Evolutionary conservation across 1,140 invertebrate species (phyloP).

Genomic region (Scaptomyza graminum): DNA sequence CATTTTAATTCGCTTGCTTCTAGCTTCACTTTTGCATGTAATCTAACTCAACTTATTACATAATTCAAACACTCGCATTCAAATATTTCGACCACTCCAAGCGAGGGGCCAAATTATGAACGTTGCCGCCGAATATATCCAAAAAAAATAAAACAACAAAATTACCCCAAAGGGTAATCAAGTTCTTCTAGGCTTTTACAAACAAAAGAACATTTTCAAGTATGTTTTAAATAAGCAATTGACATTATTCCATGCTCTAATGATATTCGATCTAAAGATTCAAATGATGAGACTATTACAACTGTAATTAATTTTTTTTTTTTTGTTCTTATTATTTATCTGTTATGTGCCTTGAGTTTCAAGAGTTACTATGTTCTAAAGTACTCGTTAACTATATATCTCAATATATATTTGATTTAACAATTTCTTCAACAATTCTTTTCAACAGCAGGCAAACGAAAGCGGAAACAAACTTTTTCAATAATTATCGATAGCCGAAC

Average conservation of each 20-base stretch:
- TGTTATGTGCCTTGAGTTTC: constrained; percentile 69
- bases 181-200: constrained; percentile 84
- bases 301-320: constrained; percentile 33
- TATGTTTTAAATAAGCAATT: constrained; percentile 59
- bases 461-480: constrained; percentile 31
- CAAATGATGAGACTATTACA: constrained; percentile 42
- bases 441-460: constrained; percentile 37
- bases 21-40: constrained; percentile 80
- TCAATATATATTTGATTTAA: constrained; percentile 50
- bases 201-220: constrained; percentile 81
- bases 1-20: constrained; percentile 69
- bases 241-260: constrained; percentile 58
- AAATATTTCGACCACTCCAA: constrained; percentile 42
- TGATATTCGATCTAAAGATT: constrained; percentile 56
- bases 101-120: constrained; percentile 20
- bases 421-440: constrained; percentile 46
- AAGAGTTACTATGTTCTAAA: constrained; percentile 63
- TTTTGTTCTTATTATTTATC: constrained; percentile 52
- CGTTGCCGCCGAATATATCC: constrained; percentile 82
- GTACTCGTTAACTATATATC: constrained; percentile 31
- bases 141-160: constrained; percentile 38
- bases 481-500: constrained; percentile 13
- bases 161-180: constrained; percentile 13
- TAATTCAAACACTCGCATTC: constrained; percentile 58
- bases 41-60: constrained; percentile 51